Conservation (phyloP, 2,797 vertebrate genomes). For the Pyrrhura leucotis region DNA sequence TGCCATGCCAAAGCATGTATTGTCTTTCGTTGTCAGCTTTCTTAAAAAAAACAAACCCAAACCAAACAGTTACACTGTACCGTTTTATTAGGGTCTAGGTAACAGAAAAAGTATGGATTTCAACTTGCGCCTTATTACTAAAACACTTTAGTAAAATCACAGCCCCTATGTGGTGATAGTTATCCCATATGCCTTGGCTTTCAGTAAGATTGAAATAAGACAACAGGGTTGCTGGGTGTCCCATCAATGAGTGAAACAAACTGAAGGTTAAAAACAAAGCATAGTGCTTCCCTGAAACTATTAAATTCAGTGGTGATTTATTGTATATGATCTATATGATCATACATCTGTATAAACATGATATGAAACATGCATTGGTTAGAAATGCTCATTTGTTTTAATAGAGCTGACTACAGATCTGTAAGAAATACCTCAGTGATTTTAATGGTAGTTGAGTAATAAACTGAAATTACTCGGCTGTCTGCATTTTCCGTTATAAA, state of each 20-base stretch:
- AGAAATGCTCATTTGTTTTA: neutral
- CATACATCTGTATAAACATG: neutral
- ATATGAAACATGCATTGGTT: neutral
- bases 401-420: neutral
- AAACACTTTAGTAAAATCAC: neutral
- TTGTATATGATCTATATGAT: neutral
- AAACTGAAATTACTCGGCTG: neutral
- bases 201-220: neutral
- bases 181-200: neutral
- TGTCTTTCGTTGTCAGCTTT: neutral
- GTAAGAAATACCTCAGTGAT: neutral
- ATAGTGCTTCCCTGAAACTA: neutral
- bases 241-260: neutral
- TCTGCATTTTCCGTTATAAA: neutral
- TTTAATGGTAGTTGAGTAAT: neutral
- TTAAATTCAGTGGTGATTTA: neutral
- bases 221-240: neutral
- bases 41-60: neutral
- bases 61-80: neutral
- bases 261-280: neutral
- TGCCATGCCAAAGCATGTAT: neutral
- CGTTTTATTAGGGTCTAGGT: neutral
- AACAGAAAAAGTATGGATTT: neutral
- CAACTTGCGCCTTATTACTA: neutral
- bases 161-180: neutral